phyloP scores from a whole-genome alignment of 2,797 vertebrate species.

The Ibycter americanus region DNA sequence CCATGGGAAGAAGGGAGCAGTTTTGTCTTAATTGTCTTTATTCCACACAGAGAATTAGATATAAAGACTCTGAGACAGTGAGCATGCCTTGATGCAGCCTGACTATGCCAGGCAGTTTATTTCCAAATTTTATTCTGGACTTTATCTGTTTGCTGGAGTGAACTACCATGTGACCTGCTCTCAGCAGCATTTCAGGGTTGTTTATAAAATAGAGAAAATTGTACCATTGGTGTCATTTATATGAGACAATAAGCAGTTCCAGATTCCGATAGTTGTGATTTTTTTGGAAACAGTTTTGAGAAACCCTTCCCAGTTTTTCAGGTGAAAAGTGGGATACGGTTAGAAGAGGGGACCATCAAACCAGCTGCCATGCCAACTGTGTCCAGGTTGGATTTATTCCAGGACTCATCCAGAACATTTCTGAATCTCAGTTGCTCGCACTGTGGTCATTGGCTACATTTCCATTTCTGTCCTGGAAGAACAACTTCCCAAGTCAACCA shows the following conservation, averaged over 20 bases:
- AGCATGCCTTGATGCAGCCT: background rate
- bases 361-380: background rate
- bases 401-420: background rate
- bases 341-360: background rate
- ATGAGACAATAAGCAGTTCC: background rate
- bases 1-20: background rate
- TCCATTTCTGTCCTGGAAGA: background rate
- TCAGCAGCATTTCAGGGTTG: background rate
- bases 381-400: background rate
- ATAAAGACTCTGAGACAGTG: background rate
- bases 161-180: background rate
- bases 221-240: background rate
- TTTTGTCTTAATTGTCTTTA: background rate
- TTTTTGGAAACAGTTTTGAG: background rate
- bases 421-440: background rate
- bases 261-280: background rate
- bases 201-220: background rate
- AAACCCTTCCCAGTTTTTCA: background rate
- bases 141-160: background rate
- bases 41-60: background rate
- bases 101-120: background rate
- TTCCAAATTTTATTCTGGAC: background rate
- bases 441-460: background rate
- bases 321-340: background rate
- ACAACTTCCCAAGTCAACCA: background rate